These are phyloP conservation scores for Rhimphoctona megacephalus DNA, from an alignment of 2,888 invertebrate species.

Conservation along the genomic window DNA sequence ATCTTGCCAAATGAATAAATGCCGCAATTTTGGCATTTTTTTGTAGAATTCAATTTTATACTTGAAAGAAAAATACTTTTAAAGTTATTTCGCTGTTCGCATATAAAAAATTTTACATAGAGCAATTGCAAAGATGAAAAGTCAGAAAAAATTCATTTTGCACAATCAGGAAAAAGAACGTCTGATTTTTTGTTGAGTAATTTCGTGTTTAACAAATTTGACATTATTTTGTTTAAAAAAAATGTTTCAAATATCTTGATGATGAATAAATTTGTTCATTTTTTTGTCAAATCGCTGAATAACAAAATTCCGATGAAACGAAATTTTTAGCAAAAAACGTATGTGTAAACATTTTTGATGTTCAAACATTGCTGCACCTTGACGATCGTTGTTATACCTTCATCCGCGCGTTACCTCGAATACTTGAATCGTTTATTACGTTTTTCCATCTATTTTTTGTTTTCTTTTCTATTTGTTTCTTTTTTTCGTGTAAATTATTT, in stretches of 20 bases:
- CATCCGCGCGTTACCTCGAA: conserved; percentile 46
- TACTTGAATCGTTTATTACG: conserved; percentile 31
- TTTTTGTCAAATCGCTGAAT: background rate
- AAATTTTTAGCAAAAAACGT: background rate
- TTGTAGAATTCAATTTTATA: background rate
- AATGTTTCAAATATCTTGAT: background rate
- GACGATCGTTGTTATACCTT: conserved; percentile 61
- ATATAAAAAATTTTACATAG: background rate
- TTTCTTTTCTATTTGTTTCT: background rate
- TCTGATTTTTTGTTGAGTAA: background rate
- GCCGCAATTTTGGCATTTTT: no score
- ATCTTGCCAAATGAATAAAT: background rate
- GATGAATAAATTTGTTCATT: background rate
- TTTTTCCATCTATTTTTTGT: background rate
- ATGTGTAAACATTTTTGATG: no score
- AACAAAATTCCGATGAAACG: background rate
- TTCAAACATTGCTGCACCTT: conserved; percentile 58
- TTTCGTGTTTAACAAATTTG: background rate
- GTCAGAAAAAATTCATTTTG: background rate
- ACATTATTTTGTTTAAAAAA: background rate
- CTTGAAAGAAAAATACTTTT: no score
- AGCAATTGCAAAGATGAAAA: background rate
- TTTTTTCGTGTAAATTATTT: conserved; percentile 34
- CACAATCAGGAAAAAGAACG: no score
- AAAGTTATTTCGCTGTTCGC: no score